Evolutionary conservation across 2,797 vertebrate species (phyloP).

Genomic region (Denticeps clupeoides): DNA sequence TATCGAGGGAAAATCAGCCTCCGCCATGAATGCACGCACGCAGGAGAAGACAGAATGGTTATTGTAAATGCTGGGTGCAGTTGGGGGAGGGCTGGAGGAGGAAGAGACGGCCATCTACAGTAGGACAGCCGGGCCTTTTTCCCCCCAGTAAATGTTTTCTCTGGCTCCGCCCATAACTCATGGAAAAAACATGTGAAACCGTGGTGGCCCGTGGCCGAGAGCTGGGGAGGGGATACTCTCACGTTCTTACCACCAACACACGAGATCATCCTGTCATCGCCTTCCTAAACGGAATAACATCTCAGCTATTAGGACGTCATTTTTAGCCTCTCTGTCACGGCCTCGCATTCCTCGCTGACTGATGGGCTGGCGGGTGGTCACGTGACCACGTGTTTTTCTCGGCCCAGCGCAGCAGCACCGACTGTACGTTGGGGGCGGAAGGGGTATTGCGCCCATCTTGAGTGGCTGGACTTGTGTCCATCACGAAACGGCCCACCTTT

Average conservation of each 20-base stretch:
- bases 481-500: conserved; percentile 44
- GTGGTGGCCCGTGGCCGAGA: no score
- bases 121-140: no score
- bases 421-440: conserved; percentile 15
- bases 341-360: conserved; percentile 42
- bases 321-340: conserved; percentile 51
- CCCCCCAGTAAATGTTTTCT: no score
- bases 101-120: no score
- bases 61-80: no score
- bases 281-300: conserved; percentile 60
- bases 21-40: conserved; percentile 1
- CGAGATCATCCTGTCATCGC: conserved; percentile 56
- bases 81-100: no score
- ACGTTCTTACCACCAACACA: conserved; percentile 32
- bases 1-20: conserved; percentile 7
- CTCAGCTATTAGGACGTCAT: conserved; percentile 57
- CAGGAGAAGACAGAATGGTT: conserved; percentile 2
- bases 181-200: conserved; percentile 9
- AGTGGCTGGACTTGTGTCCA: conserved; percentile 39
- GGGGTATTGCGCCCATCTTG: conserved; percentile 42
- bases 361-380: conserved; percentile 32
- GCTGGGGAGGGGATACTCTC: conserved; percentile 3
- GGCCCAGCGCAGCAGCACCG: conserved; percentile 24
- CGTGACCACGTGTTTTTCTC: conserved; percentile 36
- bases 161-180: no score